Evolutionary conservation across 2,797 vertebrate genomes (phyloP), one percentile per base, ranked within the genome.

Genomic region (Poecile montanus): DNA sequence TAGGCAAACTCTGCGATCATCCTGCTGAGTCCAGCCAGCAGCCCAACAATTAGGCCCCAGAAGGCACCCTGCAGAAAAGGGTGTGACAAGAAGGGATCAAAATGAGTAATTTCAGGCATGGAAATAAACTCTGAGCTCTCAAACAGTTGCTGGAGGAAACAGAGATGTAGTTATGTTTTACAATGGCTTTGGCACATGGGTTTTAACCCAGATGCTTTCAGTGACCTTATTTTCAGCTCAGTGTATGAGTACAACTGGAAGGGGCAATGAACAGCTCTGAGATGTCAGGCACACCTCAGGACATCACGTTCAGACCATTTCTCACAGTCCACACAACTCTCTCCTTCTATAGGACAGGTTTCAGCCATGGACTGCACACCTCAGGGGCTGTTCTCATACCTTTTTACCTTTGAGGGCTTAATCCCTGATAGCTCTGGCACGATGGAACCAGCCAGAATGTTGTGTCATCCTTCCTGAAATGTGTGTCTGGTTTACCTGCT

Each of bases 1-100:
- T 97, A 99, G 63, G 87, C 97, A 91, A 99, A 99, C 97, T 99
- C 99, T 3, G 98, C 0, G 10, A 99, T 98, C 99, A 99, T 99
- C 62, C 99, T 98, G 23, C 96, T 3, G 12, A 99, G 90, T 9
- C 99, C 99, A 10, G 97, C 89, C 1, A 96, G 5, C 79, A 99
- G 97, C n/a, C 99, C 99, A 30, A 99, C 18, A 0, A 97, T 40
- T 57, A 99, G 93, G 57, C 99, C 99, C 87, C 98, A 99, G 87
- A 99, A 99, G 15, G 99, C 99, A 34, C 99, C 99, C 99, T 99
- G 97, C 47, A 57, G 72, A 95, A 44, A 91, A 82, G 81, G 62
- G 3, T 47, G 21, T 71, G 56, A 77, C 63, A 77, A 67, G 40
- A 66, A 74, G 20, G 25, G 71, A 74, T 5, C 87, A 63, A 72